Evolutionary conservation across 2,888 invertebrate species (phyloP), one percentile per base, ranked within the genome.

Genomic region (Lasius fuliginosus): DNA sequence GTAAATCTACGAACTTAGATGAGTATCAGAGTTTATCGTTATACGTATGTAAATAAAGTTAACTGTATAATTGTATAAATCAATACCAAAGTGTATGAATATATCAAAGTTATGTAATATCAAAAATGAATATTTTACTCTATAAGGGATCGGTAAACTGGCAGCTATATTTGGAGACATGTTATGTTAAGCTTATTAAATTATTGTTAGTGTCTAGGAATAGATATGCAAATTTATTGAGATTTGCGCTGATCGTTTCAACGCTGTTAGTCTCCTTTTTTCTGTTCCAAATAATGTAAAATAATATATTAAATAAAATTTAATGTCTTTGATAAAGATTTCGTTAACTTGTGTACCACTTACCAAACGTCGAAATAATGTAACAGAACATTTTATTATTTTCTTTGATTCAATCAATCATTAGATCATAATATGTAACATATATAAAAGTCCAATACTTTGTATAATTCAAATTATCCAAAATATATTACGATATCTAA

Each of bases 251-350:
- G 77, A 79, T 92, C 82, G 88, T 86, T 89, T 87, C 87, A 88
- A 85, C 89, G 89, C 86, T 91, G 87, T 91, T 85, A 89, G 18
- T 86, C 87, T 83, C 83, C 84, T 88, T 85, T 83, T 87, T 90
- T 90, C 84, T 86, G 91, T 90, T 90, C 90, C 89, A 90, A 90
- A 92, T 88, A 90, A 90, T 93, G 90, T 89, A 89, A 91, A 90
- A 91, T 68, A 23, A 65, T 74, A 69, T 92, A 92, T 92, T 90
- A 88, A 94, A 94, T 93, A 93, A 93, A 93, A 90, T 90, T 92
- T 86, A 89, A 88, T 92, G 92, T 91, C 91, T 93, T 94, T 92
- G 90, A 88, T 91, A 92, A 89, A 74, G 11, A 69, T 58, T 65
- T 83, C 56, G n/a, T 2, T 74, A 49, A 33, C 46, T 64, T 42